phyloP scores from a whole-genome alignment of 2,113 vertebrate species.

The Vulpes vulpes region DNA sequence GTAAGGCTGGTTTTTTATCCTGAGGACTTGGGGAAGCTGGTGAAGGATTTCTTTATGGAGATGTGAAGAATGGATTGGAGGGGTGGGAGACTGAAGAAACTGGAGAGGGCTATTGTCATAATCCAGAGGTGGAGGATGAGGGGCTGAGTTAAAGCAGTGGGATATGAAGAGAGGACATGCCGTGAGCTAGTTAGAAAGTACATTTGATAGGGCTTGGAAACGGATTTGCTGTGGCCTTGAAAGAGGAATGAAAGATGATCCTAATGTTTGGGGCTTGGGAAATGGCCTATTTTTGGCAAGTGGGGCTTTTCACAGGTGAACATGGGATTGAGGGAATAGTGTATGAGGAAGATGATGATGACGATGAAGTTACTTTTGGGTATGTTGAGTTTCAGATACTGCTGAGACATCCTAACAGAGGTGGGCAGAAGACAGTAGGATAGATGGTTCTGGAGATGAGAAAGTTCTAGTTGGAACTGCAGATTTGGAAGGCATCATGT shows the following conservation, averaged over 20 bases:
- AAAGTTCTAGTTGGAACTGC: background rate
- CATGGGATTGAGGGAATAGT: background rate
- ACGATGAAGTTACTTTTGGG: background rate
- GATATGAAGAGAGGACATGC: background rate
- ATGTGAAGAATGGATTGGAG: background rate
- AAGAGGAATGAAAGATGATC: background rate
- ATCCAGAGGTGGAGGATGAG: background rate
- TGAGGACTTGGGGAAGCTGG: background rate
- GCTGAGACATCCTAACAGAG: background rate
- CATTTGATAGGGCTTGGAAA: background rate
- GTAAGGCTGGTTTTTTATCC: background rate
- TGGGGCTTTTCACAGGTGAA: background rate
- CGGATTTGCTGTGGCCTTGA: background rate
- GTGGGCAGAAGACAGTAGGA: background rate
- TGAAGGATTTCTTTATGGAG: background rate
- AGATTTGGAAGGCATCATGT: background rate
- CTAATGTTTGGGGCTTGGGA: background rate
- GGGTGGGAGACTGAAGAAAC: background rate
- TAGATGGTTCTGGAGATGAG: background rate
- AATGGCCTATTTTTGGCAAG: background rate
- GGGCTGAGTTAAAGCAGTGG: background rate
- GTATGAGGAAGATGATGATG: background rate
- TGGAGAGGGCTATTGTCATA: background rate
- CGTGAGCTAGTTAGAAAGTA: background rate
- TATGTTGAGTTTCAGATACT: background rate